Evolutionary conservation across 1,140 invertebrate genomes (phyloP).

Genomic region (Brachionus paranguensis): DNA sequence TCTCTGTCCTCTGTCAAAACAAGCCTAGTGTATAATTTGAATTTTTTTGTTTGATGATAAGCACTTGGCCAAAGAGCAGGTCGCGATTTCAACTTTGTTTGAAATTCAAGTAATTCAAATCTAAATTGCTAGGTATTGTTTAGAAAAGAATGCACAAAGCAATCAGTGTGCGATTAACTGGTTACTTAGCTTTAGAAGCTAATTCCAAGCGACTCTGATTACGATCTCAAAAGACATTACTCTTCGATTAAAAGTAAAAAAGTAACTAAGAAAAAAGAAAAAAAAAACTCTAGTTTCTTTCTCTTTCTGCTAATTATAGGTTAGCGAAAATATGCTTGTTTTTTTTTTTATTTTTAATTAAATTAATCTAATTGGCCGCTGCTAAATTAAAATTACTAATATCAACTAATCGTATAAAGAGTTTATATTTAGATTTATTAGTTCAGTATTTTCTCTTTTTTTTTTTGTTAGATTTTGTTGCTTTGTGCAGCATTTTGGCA

Average conservation of each 20-base stretch:
- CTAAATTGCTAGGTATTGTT: not conserved
- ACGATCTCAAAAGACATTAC: not conserved
- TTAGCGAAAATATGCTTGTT: not conserved
- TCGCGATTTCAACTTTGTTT: not conserved
- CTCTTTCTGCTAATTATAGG: not conserved
- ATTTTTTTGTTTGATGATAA: not conserved
- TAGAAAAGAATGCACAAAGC: not conserved
- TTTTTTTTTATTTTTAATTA: not conserved
- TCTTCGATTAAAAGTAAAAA: conserved; percentile 1
- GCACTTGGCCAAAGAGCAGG: not conserved
- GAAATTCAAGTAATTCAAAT: not conserved
- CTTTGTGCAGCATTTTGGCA: not conserved
- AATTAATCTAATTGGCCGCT: not conserved
- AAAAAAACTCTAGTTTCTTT: not conserved
- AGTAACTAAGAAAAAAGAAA: not conserved
- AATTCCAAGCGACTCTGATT: not conserved
- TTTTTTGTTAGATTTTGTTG: not conserved
- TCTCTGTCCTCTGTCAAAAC: not conserved
- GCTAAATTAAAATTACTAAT: not conserved
- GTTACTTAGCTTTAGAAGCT: not conserved
- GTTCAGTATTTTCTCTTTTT: not conserved
- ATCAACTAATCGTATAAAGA: not conserved
- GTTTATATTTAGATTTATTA: not conserved
- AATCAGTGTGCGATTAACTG: not conserved
- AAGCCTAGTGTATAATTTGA: not conserved